phyloP scores from a whole-genome alignment of 2,888 invertebrate species.

The Sicus ferrugineus region DNA sequence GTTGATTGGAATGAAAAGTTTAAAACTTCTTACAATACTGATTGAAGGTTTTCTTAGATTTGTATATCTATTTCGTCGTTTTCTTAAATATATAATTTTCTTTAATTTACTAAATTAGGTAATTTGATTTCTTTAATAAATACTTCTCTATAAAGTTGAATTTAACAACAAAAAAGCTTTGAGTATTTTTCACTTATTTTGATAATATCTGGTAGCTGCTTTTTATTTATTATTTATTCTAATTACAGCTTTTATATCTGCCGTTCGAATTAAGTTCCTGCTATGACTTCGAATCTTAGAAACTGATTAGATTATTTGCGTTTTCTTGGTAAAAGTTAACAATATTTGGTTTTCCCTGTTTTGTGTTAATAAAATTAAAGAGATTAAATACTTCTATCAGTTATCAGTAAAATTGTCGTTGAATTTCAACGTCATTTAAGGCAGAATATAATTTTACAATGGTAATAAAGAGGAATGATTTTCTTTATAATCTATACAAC shows the following conservation, averaged over 20 bases:
- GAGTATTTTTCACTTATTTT: too few species aligned
- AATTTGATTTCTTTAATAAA: background rate
- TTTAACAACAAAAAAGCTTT: too few species aligned
- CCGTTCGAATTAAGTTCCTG: background rate
- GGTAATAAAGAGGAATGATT: background rate
- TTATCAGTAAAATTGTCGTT: background rate
- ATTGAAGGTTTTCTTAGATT: background rate
- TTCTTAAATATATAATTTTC: background rate
- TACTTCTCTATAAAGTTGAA: background rate
- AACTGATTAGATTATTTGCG: background rate
- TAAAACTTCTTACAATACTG: background rate
- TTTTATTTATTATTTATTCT: too few species aligned
- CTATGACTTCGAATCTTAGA: slow-evolving; percentile 2
- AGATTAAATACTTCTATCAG: background rate
- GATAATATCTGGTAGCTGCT: too few species aligned
- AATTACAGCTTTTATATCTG: background rate
- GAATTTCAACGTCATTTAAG: too few species aligned
- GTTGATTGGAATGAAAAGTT: slow-evolving; percentile 11
- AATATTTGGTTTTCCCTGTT: slow-evolving; percentile 9
- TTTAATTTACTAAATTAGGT: background rate
- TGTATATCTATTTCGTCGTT: background rate
- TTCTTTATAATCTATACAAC: background rate
- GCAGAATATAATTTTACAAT: too few species aligned
- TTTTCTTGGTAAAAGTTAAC: background rate
- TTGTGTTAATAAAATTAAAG: background rate